These are phyloP conservation scores for Chelonoidis abingdonii DNA, from an alignment of 2,113 vertebrate species.

Conservation along the genomic window DNA sequence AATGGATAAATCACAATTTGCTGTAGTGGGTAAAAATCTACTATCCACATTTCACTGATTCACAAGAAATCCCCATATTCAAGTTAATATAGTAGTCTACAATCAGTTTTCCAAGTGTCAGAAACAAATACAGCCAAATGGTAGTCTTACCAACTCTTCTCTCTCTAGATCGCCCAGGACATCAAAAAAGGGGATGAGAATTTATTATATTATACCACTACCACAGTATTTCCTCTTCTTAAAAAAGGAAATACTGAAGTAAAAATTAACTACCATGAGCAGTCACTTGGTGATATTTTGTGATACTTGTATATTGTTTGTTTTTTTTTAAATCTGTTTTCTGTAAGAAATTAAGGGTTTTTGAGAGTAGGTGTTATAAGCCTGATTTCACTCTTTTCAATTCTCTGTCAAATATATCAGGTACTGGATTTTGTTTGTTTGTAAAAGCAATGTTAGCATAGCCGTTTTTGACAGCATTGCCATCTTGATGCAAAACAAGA, in stretches of 20 bases:
- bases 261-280: not conserved
- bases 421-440: not conserved
- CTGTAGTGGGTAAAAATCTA: not conserved
- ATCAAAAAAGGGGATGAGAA: not conserved
- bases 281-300: not conserved
- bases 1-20: not conserved
- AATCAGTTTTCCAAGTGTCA: not conserved
- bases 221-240: not conserved
- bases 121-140: not conserved
- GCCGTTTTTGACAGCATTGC: not conserved
- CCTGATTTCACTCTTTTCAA: not conserved
- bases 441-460: not conserved
- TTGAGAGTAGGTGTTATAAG: not conserved
- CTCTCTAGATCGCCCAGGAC: not conserved
- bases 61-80: not conserved
- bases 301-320: not conserved
- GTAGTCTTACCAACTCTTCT: not conserved
- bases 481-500: not conserved
- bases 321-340: not conserved
- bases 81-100: rapidly evolving
- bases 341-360: not conserved
- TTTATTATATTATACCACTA: not conserved
- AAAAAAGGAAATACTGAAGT: not conserved
- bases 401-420: not conserved
- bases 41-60: not conserved